Base-by-base conservation (phyloP, 2,113 vertebrate species). In the Athene noctua region DNA sequence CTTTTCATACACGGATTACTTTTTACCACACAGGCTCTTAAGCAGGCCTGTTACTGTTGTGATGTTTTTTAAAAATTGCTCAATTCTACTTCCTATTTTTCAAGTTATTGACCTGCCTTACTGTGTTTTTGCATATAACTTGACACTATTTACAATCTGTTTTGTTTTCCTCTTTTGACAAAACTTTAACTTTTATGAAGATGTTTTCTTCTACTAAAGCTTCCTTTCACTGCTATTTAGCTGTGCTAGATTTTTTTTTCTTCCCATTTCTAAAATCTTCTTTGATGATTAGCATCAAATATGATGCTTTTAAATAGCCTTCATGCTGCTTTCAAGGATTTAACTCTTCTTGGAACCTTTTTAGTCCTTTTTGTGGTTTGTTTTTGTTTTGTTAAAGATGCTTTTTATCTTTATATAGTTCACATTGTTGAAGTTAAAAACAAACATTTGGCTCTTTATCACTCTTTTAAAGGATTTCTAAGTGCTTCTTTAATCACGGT, bases 261-360 rank as follows among this genome's bases (percentile, higher is more conserved):
- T 84, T 89, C 38, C 8, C 0, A 0, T 84, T 89, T 88, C 57
- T 61, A 44, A 94, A 90, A 16, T 17, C 26, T 52, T 55, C 25
- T 91, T 89, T 90, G 70, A 79, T 89, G 47, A 79, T 92, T 92
- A 82, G 15, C 21, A 57, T 92, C 34, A 46, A 83, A 40, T 70
- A 22, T 23, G 16, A 23, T 66, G 72, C 22, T 94, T 94, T 91
- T 88, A 75, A 79, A 68, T 82, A 87, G 32, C 25, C 26, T 88
- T 79, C 65, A 32, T 67, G 72, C 72, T 91, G 59, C 54, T 95
- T 92, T 92, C 86, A 92, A 80, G 79, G 51, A 74, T 80, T 91
- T 77, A 54, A 49, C 30, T 80, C 34, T 26, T 54, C 36, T 66
- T 77, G 22, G 40, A 96, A 47, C 13, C 8, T 62, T 71, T 91